A percentile compares a stretch with the other conserved stretches of the same genome.
These are phyloP conservation scores for Steinernema scapterisci DNA, from an alignment of 2,888 invertebrate species.

Conservation along the genomic window DNA sequence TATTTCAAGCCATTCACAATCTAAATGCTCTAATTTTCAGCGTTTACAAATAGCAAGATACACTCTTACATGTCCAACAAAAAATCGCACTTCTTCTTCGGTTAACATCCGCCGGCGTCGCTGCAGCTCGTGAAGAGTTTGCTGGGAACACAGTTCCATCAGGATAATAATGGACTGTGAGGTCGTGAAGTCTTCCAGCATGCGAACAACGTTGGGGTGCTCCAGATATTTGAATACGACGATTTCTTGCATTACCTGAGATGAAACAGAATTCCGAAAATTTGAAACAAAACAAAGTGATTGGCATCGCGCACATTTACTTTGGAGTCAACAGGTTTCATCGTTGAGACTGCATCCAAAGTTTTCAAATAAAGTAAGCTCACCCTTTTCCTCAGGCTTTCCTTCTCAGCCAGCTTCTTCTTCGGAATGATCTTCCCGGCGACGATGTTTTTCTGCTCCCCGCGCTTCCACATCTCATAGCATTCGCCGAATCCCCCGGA, in stretches of 20 bases:
- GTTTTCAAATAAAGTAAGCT: too few species aligned
- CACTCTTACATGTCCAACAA: slow-evolving; percentile 71
- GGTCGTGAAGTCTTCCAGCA: not conserved
- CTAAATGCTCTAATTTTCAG: not conserved
- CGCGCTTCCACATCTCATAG: not conserved
- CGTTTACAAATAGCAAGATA: not conserved
- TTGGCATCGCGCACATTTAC: too few species aligned
- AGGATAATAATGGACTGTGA: not conserved
- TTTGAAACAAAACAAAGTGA: not conserved
- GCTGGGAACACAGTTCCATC: not conserved
- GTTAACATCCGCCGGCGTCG: slow-evolving; percentile 72
- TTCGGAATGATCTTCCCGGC: slow-evolving; percentile 1
- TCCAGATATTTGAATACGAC: not conserved
- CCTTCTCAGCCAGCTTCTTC: not conserved
- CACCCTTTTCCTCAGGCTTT: not conserved
- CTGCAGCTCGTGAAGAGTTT: slow-evolving; percentile 72
- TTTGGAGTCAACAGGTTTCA: too few species aligned
- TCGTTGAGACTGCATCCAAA: too few species aligned
- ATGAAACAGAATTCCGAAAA: not conserved
- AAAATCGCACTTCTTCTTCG: slow-evolving; percentile 74
- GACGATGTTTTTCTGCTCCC: not conserved
- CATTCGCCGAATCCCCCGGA: not conserved
- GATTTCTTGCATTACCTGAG: slow-evolving; percentile 11
- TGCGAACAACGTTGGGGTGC: not conserved
- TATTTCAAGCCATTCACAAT: not conserved